These are phyloP conservation scores for Drosophila rellima DNA, from an alignment of 2,888 invertebrate genomes.

Conservation along the genomic window DNA sequence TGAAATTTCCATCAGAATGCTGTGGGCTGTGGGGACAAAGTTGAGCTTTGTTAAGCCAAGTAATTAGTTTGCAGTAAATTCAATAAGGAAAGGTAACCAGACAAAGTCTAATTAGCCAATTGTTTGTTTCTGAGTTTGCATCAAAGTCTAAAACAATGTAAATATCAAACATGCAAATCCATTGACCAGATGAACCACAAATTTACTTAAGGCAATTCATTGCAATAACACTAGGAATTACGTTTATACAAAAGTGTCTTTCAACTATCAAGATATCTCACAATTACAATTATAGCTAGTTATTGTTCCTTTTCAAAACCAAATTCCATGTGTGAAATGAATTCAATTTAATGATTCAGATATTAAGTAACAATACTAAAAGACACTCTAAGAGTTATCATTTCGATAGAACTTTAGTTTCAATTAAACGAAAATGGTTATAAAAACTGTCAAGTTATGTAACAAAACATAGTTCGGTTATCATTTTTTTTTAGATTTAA, in stretches of 20 bases:
- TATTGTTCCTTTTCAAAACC: no score
- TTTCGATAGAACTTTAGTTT: not conserved
- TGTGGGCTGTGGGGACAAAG: not conserved
- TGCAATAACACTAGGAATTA: not conserved
- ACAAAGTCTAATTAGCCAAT: slow-evolving; percentile 22
- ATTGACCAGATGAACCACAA: not conserved
- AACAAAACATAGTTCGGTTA: not conserved
- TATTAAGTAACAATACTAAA: not conserved
- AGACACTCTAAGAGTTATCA: not conserved
- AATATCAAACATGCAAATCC: slow-evolving; percentile 6
- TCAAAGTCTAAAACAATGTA: slow-evolving; percentile 8
- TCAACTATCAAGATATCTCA: not conserved
- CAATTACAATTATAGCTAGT: not conserved
- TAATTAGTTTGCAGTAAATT: slow-evolving; percentile 17
- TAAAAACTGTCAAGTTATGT: not conserved
- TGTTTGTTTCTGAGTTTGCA: not conserved
- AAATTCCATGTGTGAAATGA: not conserved
- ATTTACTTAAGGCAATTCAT: not conserved
- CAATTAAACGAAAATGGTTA: not conserved
- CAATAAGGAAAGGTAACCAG: not conserved
- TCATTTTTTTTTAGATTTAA: not conserved
- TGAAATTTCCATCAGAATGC: not conserved
- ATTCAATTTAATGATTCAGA: not conserved
- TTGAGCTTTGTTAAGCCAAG: not conserved
- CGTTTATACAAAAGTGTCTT: not conserved